Evolutionary conservation across 2,888 invertebrate genomes (phyloP), one percentile per base, ranked within the genome.

Genomic region (Perdita meconis): DNA sequence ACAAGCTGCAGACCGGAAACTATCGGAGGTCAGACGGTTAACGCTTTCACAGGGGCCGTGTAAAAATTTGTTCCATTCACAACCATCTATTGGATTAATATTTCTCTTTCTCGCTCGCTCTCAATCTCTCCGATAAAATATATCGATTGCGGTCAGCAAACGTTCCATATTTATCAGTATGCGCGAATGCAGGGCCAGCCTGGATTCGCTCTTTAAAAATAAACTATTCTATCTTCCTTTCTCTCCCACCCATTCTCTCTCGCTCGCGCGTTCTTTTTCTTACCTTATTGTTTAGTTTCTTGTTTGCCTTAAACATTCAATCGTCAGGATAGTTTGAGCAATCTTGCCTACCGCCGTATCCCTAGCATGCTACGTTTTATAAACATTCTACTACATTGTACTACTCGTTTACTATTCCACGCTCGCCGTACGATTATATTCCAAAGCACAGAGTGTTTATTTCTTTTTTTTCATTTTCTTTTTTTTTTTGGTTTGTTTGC

Each of bases 331-430:
- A 77, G 42, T 72, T 79, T 79, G 79, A 79, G 79, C 79, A 79
- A 68, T 56, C 79, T 57, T 50, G 38, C 22, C 51, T 42, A 34
- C 3, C 55, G 50, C 30, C 60, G 19, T 22, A 40, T 50, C 57
- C 19, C 63, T 56, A 68, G 16, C 44, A 26, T 44, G 34, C 42
- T 61, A 53, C 34, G 30, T 30, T 47, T 71, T 64, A 64, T 67
- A 68, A 68, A 65, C 64, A 61, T 38, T 60, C 67, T 34, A 60
- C 47, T 57, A 72, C 42, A 19, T n/a, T 61, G 51, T 50, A 67
- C 34, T 30, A 55, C 30, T 66, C 63, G 77, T 84, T 84, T 80
- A 83, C 84, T 78, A 83, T 67, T 86, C 69, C 78, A 86, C 83
- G 85, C 80, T 75, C 76, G 72, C 72, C 74, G 63, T 70, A 74